A percentile compares a stretch with the other conserved stretches of the same genome.
phyloP scores from a whole-genome alignment of 2,888 invertebrate species.

The Brenthis daphne region DNA sequence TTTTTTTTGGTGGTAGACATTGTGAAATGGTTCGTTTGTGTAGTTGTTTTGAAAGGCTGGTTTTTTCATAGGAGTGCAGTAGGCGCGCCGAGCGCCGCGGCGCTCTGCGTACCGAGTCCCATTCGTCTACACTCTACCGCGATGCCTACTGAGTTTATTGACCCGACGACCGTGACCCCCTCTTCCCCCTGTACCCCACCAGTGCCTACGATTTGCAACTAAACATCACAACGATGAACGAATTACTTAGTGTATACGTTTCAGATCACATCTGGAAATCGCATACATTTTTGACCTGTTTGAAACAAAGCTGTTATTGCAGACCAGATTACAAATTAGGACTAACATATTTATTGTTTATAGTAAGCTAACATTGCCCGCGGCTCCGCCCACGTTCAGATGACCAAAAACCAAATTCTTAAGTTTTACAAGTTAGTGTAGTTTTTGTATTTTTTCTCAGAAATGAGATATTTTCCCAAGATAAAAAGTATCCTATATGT shows the following conservation, averaged over 20 bases:
- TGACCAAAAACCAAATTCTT: too few species aligned
- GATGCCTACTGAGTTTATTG: constrained; percentile 62
- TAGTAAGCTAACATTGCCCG: too few species aligned
- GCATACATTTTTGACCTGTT: background rate
- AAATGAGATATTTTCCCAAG: too few species aligned
- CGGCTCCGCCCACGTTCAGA: too few species aligned
- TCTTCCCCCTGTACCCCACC: constrained; percentile 41
- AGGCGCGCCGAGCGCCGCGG: constrained; percentile 42
- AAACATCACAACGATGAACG: constrained; percentile 21
- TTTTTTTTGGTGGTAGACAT: constrained; percentile 11
- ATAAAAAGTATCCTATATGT: too few species aligned
- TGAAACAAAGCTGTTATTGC: too few species aligned
- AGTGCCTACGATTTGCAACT: constrained; percentile 31
- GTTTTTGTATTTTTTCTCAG: too few species aligned
- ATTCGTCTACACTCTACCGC: constrained; percentile 50
- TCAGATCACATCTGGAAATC: constrained; percentile 7
- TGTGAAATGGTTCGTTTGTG: constrained; percentile 32
- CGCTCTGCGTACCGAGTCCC: constrained; percentile 44
- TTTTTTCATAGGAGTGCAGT: constrained; percentile 36
- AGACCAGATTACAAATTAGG: too few species aligned
- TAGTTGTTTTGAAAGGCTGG: constrained; percentile 32
- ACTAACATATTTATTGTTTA: too few species aligned
- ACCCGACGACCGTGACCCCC: constrained; percentile 75
- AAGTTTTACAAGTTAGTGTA: too few species aligned
- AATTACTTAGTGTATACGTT: constrained; percentile 23